A percentile compares a stretch with the other conserved stretches of the same genome.
These are phyloP conservation scores for Megastigmus dorsalis DNA, from an alignment of 2,888 invertebrate species.

Conservation along the genomic window DNA sequence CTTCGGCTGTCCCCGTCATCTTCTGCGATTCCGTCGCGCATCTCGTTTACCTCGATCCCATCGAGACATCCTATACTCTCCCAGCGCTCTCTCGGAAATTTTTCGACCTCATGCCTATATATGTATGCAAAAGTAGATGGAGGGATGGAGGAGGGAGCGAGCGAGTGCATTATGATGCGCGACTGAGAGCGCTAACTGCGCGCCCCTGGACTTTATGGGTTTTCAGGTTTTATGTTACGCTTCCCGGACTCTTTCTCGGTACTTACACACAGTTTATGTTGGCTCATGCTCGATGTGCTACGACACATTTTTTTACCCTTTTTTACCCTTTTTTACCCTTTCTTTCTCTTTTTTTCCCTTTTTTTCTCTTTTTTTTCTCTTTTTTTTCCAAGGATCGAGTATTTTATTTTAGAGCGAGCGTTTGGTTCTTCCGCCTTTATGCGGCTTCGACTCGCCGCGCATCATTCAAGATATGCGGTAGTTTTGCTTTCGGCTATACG, in stretches of 20 bases:
- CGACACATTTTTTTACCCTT: no score
- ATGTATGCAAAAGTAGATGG: background rate
- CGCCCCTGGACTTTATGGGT: constrained; percentile 52
- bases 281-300: no score
- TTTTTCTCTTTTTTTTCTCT: background rate
- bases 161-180: constrained; percentile 27
- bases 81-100: constrained; percentile 30
- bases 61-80: constrained; percentile 67
- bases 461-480: background rate
- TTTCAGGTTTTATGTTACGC: constrained; percentile 50
- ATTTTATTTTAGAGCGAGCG: constrained; percentile 1
- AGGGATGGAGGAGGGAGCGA: no score
- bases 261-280: background rate
- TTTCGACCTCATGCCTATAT: no score
- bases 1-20: constrained; percentile 29
- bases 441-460: background rate
- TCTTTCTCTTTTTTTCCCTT: background rate
- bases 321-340: no score
- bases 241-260: background rate
- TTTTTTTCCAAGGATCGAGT: background rate
- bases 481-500: background rate
- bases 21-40: constrained; percentile 53
- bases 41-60: constrained; percentile 26
- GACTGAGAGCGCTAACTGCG: constrained; percentile 22
- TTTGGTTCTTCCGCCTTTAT: constrained; percentile 25